Evolutionary conservation across 2,888 invertebrate species (phyloP).

Genomic region (Drosophila siamana): DNA sequence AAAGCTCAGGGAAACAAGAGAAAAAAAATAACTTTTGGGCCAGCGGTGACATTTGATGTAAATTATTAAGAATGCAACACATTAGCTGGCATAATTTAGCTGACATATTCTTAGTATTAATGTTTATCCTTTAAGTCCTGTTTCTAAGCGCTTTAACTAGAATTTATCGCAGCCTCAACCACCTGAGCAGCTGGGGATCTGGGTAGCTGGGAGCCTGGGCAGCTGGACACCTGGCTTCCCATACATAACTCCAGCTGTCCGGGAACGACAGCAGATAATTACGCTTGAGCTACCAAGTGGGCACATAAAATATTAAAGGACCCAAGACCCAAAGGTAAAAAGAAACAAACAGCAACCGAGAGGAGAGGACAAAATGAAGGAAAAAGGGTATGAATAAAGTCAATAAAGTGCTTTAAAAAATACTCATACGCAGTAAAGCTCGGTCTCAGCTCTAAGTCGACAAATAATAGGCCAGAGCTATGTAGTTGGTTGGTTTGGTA

Average conservation of each 20-base stretch:
- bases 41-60: no score
- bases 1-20: no score
- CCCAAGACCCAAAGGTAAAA: not conserved
- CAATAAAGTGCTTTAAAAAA: conserved; percentile 55
- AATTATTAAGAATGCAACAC: not conserved
- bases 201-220: not conserved
- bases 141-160: conserved; percentile 36
- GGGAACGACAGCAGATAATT: conserved; percentile 51
- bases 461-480: conserved; percentile 53
- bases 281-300: conserved; percentile 50
- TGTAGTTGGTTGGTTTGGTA: conserved; percentile 6
- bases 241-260: conserved; percentile 38
- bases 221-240: conserved; percentile 11
- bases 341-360: not conserved
- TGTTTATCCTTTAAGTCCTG: conserved; percentile 29
- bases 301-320: conserved; percentile 52
- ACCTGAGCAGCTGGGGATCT: conserved; percentile 48
- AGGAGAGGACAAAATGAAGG: not conserved
- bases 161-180: conserved; percentile 48
- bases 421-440: conserved; percentile 26
- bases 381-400: conserved; percentile 46
- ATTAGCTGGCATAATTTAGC: conserved; percentile 13
- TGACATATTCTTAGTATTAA: conserved; percentile 26
- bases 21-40: no score
- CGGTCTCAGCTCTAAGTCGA: conserved; percentile 42